These are phyloP conservation scores for Oscheius sp. DNA, from an alignment of 2,888 invertebrate species.

Conservation along the genomic window DNA sequence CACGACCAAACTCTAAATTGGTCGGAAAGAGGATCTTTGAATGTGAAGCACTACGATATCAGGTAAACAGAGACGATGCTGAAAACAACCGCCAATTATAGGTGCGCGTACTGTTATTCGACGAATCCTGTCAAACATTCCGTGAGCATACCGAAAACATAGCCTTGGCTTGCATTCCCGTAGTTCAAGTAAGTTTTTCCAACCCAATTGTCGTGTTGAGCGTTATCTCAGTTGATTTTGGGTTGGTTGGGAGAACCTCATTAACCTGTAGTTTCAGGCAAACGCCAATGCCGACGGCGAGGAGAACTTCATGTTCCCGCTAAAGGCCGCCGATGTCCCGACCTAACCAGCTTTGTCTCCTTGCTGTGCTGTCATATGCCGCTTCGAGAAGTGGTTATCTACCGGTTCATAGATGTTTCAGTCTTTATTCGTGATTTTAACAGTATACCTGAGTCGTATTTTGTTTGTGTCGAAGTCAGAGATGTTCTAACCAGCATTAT, in stretches of 20 bases:
- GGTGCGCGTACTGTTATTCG: constrained; percentile 71
- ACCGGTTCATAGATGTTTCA: constrained; percentile 27
- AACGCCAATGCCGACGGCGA: constrained; percentile 68
- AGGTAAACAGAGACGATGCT: constrained; percentile 41
- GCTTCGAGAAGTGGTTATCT: constrained; percentile 26
- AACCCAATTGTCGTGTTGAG: constrained; percentile 3
- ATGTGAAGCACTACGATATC: constrained; percentile 71
- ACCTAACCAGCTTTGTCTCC: constrained; percentile 41
- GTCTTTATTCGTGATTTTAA: background rate
- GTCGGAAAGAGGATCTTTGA: constrained; percentile 71
- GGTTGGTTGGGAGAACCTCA: constrained; percentile 21
- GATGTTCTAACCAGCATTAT: background rate
- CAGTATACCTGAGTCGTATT: background rate
- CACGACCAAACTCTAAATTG: constrained; percentile 64
- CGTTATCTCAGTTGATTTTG: background rate
- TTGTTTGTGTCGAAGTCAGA: background rate
- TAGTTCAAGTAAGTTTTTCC: constrained; percentile 66
- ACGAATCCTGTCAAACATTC: constrained; percentile 67
- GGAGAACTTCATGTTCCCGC: constrained; percentile 65
- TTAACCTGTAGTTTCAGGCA: constrained; percentile 65
- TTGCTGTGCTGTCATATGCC: constrained; percentile 31
- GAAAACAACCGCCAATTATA: constrained; percentile 15
- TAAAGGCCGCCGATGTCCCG: constrained; percentile 67
- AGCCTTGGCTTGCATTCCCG: constrained; percentile 70
- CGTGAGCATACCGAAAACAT: constrained; percentile 69